Conservation (phyloP, 2,888 invertebrate species). For the Rhagonycha lutea region DNA sequence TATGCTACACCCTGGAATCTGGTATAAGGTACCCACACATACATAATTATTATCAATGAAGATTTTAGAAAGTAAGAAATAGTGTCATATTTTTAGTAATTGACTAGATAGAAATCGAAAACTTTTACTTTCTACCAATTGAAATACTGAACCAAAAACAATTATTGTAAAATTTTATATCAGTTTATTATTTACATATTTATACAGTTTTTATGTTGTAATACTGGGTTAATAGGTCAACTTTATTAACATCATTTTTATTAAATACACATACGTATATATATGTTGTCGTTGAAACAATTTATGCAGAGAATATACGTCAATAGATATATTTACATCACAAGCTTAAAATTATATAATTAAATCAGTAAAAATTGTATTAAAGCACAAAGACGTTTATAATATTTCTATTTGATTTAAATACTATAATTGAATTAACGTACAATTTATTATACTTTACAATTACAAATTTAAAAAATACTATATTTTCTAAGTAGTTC, state of each 20-base stretch:
- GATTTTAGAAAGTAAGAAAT: slow-evolving; percentile 17
- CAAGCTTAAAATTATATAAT: neutral
- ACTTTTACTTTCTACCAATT: slow-evolving; percentile 24
- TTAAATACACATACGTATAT: neutral
- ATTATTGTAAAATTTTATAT: neutral
- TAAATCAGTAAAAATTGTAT: neutral
- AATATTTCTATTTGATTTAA: too few relatives aligned
- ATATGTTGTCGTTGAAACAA: neutral
- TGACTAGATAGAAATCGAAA: slow-evolving; percentile 11
- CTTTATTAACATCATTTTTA: neutral
- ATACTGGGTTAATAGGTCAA: slow-evolving; percentile 9
- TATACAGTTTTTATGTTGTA: neutral
- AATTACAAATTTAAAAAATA: too few relatives aligned
- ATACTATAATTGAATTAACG: too few relatives aligned
- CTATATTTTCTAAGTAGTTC: too few relatives aligned
- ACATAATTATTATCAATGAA: neutral
- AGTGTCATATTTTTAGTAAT: slow-evolving; percentile 1
- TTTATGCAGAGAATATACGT: neutral
- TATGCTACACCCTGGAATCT: too few relatives aligned
- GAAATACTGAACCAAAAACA: neutral
- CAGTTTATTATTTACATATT: neutral
- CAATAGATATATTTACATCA: neutral
- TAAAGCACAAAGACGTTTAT: too few relatives aligned
- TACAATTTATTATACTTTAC: too few relatives aligned
- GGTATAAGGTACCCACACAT: neutral